Evolutionary conservation across 2,888 invertebrate species (phyloP).

Genomic region (Dusona sp.): DNA sequence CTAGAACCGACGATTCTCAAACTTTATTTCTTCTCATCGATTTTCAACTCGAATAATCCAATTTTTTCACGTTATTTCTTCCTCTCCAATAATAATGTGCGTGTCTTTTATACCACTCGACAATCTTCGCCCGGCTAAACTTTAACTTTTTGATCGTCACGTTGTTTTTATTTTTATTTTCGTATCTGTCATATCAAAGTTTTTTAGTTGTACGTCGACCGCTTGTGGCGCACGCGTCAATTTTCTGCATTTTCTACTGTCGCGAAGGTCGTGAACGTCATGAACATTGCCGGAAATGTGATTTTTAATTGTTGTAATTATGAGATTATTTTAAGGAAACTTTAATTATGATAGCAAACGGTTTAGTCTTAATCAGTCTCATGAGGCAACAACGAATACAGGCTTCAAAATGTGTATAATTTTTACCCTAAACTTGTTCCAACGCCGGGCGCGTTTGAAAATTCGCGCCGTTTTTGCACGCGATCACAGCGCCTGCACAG

Average conservation of each 20-base stretch:
- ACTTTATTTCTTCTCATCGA: background rate
- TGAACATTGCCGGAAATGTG: too few relatives aligned
- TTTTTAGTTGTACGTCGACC: background rate
- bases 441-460: too few relatives aligned
- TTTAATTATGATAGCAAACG: too few relatives aligned
- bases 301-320: too few relatives aligned
- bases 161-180: constrained; percentile 1
- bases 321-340: too few relatives aligned
- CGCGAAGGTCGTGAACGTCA: too few relatives aligned
- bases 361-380: too few relatives aligned
- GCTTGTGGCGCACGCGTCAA: background rate
- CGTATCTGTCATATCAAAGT: background rate
- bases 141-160: background rate
- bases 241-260: background rate
- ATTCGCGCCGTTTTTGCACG: background rate
- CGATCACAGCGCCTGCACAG: background rate
- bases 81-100: background rate
- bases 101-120: background rate
- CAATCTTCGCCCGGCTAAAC: background rate
- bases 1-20: background rate
- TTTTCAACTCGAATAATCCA: background rate
- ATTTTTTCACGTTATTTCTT: background rate
- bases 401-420: too few relatives aligned
- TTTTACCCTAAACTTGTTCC: too few relatives aligned
- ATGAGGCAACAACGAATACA: too few relatives aligned